Percentiles rank a stretch among this genome's conserved stretches.
Evolutionary conservation across 1,140 invertebrate species (phyloP).

Genomic region (Nasonia vitripennis): DNA sequence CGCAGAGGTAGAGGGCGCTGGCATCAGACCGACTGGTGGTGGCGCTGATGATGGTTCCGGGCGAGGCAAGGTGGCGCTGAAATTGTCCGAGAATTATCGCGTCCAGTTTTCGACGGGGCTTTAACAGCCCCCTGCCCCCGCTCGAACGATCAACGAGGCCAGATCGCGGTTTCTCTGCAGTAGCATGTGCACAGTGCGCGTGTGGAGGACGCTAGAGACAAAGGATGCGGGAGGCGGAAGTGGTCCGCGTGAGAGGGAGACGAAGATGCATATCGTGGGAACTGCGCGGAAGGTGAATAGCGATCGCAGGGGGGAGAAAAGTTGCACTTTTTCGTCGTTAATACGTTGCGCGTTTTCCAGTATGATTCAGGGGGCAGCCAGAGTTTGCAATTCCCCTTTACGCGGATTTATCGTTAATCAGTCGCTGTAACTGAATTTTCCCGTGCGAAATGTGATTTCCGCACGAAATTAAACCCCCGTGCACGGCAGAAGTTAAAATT

Average conservation of each 20-base stretch:
- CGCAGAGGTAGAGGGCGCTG: constrained; percentile 10
- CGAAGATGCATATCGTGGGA: too few relatives aligned
- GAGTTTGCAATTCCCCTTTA: too few relatives aligned
- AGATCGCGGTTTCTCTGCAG: constrained; percentile 7
- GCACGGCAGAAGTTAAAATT: neutral
- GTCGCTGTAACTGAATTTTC: neutral
- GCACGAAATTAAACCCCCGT: neutral
- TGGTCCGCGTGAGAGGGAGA: too few relatives aligned
- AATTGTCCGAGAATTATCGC: constrained; percentile 1
- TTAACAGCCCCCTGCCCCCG: constrained; percentile 54
- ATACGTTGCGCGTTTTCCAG: too few relatives aligned
- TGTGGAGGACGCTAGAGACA: neutral
- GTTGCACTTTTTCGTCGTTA: too few relatives aligned
- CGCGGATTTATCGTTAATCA: too few relatives aligned
- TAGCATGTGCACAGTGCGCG: neutral
- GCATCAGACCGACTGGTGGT: too few relatives aligned
- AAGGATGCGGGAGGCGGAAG: too few relatives aligned
- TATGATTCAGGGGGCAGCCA: too few relatives aligned
- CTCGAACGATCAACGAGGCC: constrained; percentile 39
- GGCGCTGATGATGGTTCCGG: neutral
- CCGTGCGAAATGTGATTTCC: neutral
- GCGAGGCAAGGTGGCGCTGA: neutral
- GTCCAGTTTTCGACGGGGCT: constrained; percentile 7
- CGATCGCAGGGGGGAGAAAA: too few relatives aligned
- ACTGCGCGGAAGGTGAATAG: too few relatives aligned